Percentiles rank a stretch among this genome's conserved stretches.
These are phyloP conservation scores for Drosophila sp. DNA, from an alignment of 1,140 invertebrate species.

Conservation along the genomic window DNA sequence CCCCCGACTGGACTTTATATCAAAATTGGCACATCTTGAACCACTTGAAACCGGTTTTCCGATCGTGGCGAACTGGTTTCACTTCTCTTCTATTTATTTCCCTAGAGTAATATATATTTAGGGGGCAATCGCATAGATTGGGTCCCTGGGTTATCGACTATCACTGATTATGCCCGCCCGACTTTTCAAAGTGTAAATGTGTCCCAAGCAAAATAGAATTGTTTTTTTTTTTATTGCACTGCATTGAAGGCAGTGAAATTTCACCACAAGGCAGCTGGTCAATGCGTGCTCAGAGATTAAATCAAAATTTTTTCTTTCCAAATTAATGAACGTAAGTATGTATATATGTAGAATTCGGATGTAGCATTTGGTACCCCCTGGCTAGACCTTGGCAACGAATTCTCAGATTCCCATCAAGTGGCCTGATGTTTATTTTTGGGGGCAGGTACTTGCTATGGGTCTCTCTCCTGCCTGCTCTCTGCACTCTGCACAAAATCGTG, in stretches of 20 bases:
- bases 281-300: conserved; percentile 46
- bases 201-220: conserved; percentile 15
- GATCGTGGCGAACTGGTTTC: conserved; percentile 54
- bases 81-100: conserved; percentile 33
- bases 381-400: conserved; percentile 19
- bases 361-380: conserved; percentile 1
- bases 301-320: conserved; percentile 9
- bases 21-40: conserved; percentile 68
- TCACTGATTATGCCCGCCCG: conserved; percentile 24
- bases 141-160: conserved; percentile 39
- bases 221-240: conserved; percentile 24
- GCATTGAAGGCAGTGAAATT: conserved; percentile 30
- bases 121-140: conserved; percentile 47
- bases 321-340: neutral
- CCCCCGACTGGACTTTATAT: conserved; percentile 38
- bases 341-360: conserved; percentile 10
- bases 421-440: conserved; percentile 33
- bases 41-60: conserved; percentile 59
- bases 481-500: conserved; percentile 19
- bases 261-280: conserved; percentile 34
- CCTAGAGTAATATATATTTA: conserved; percentile 15
- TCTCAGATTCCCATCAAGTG: neutral
- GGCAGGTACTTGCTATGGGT: conserved; percentile 4
- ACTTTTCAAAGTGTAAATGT: conserved; percentile 3
- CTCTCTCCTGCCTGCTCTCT: neutral